A percentile compares a stretch with the other conserved stretches of the same genome.
Conservation (phyloP, 2,888 invertebrate genomes). For the Serrognathus titanus region DNA sequence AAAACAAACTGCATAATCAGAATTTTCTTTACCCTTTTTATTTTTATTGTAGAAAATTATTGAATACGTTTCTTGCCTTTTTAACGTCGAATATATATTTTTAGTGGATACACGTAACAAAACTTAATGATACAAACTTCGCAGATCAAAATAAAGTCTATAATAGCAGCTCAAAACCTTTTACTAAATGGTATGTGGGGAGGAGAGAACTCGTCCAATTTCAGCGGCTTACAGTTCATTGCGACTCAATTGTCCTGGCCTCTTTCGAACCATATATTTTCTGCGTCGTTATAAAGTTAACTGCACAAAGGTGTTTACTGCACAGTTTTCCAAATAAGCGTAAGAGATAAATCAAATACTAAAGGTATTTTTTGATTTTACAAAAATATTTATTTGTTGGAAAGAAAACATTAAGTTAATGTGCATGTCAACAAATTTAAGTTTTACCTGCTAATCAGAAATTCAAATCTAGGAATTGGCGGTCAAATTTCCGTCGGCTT, state of each 20-base stretch:
- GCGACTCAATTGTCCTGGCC: conserved; percentile 25
- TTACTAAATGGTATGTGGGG: conserved; percentile 30
- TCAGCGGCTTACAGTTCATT: conserved; percentile 32
- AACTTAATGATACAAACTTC: conserved; percentile 30
- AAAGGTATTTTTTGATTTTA: background rate
- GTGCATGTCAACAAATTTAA: too few species aligned
- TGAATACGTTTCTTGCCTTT: background rate
- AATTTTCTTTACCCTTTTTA: too few species aligned
- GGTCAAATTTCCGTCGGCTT: conserved; percentile 7
- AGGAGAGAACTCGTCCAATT: conserved; percentile 27
- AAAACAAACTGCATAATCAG: too few species aligned
- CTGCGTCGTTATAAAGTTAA: conserved; percentile 24
- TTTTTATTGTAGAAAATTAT: background rate
- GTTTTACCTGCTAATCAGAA: conserved; percentile 3
- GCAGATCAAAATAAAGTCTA: conserved; percentile 22
- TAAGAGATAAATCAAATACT: background rate
- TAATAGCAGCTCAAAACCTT: conserved; percentile 29
- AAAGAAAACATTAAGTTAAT: too few species aligned
- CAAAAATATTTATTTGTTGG: too few species aligned
- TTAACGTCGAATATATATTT: background rate
- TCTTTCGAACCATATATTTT: conserved; percentile 15
- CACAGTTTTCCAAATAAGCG: background rate
- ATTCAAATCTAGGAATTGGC: conserved; percentile 8
- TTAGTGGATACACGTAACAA: background rate
- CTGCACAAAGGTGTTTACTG: conserved; percentile 18